Base-by-base conservation (phyloP, 2,888 invertebrate genomes). In the Acanthosepion lycidas region DNA sequence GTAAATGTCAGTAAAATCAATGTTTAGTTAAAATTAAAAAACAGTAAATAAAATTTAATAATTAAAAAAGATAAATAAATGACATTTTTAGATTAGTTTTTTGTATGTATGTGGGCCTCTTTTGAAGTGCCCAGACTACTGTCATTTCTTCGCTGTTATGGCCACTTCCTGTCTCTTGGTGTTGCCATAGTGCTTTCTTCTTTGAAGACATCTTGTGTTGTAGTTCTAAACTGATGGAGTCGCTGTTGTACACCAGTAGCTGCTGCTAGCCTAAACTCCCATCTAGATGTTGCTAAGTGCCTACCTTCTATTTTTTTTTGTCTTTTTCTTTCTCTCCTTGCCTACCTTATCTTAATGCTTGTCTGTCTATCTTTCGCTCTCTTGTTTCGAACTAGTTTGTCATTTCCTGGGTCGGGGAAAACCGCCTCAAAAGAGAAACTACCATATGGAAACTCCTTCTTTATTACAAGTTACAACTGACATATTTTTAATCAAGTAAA, bases 231-330 rank as follows among this genome's bases (percentile, higher is more conserved):
- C 28, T 78, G 42, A 42, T 42, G n/a, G 78, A 78, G n/a, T n/a
- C 28, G 78, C 8, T 59, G 78, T 78, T 78, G 28, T 78, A 78
- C 12, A 78, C 15, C 78, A 78, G 28, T 78, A n/a, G n/a, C 78
- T 78, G 78, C 78, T 78, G 78, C 78, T 78, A n/a, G 78, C 78
- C 78, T 78, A 78, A 78, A 78, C 78, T 78, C n/a, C n/a, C n/a
- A 28, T 78, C 78, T 78, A 78, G 28, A 78, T 78, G 59, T 59
- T 59, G 59, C 23, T 59, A 23, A 51, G 59, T 59, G 59, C 33
- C 91, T 18, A 33, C 91, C 91, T n/a, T 91, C 33, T 42, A 42
- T 33, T 91, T 42, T 91, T 42, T 33, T 33, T 33, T 12, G 91
- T 91, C 91, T 91, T 42, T 33, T 42, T 91, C 91, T 91, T 42